Base-by-base conservation (phyloP, 2,888 invertebrate genomes). In the Abscondita cerata region DNA sequence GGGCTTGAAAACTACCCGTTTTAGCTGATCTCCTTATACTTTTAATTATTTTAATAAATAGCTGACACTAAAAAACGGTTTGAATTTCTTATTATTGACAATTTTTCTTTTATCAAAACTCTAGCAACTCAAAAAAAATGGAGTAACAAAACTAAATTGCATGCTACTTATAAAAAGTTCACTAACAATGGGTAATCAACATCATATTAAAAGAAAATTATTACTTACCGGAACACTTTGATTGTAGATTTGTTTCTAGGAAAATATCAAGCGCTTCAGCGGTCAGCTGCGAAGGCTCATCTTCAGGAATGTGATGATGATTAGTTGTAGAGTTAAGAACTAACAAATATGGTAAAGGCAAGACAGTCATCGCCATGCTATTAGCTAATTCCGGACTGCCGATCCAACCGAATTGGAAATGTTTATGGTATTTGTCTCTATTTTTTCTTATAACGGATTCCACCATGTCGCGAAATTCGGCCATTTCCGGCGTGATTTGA, bases 291-390 rank as follows among this genome's bases (percentile, higher is more conserved):
- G 87, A 83, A 0, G 93, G 88, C 75, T 93, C 91, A 73, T 92
- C 91, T 58, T 93, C 91, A 20, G 96, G 95, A 74, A 97, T 85
- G 78, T 95, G 95, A 81, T 96, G 96, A 76, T 96, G 92, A 78
- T 93, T 93, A 1, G 95, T 94, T 11, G 92, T 91, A 0, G 96
- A 92, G 80, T 98, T 96, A 53, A 98, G 86, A 0, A 98, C 95
- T 54, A 98, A 82, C 55, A 98, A 80, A 80, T 92, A 91, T 0
- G 98, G 97, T 20, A 94, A 83, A 0, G 90, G 87, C 69, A 95
- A 81, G 66, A 90, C 87, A 64, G 89, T 89, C 92, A 98, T 93
- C 9, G 94, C 95, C 73, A 98, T 95, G 57, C 92, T 94, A 82
- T 96, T 97, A 9, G 95, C 95, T 66, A 98, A 83, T 55, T 95